These are phyloP conservation scores for Solenopsis fugax DNA, from an alignment of 1,140 invertebrate genomes.

Conservation along the genomic window DNA sequence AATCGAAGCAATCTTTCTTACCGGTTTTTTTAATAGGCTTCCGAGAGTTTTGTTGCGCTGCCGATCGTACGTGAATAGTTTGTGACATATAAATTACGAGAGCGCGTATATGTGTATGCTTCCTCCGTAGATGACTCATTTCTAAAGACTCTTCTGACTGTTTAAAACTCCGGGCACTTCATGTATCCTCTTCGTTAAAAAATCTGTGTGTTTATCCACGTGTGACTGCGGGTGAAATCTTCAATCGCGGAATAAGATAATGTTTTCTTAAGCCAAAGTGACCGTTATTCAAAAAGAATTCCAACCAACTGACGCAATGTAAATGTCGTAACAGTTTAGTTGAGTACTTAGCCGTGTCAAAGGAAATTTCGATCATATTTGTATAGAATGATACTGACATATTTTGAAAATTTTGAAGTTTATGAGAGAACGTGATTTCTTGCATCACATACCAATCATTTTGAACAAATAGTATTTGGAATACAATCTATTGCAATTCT, in stretches of 20 bases:
- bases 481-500: not conserved
- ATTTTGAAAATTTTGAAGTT: not conserved
- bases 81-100: conserved; percentile 9
- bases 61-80: not conserved
- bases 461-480: not conserved
- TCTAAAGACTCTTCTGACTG: conserved; percentile 34
- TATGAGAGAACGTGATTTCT: not conserved
- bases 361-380: not conserved
- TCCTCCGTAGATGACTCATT: conserved; percentile 6
- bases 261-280: conserved; percentile 61
- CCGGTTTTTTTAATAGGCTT: conserved; percentile 58
- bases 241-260: conserved; percentile 66
- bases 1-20: conserved; percentile 49
- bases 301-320: conserved; percentile 40
- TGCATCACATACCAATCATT: not conserved
- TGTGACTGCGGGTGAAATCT: conserved; percentile 59
- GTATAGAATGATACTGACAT: not conserved
- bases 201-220: conserved; percentile 63
- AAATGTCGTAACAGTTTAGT: conserved; percentile 1
- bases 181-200: conserved; percentile 31
- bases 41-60: not conserved
- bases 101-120: not conserved
- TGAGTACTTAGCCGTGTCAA: not conserved
- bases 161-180: not conserved
- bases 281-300: conserved; percentile 26